Percentiles rank a stretch among this genome's conserved stretches.
Conservation (phyloP, 2,797 vertebrate genomes). For the Halcyon chelicuti region DNA sequence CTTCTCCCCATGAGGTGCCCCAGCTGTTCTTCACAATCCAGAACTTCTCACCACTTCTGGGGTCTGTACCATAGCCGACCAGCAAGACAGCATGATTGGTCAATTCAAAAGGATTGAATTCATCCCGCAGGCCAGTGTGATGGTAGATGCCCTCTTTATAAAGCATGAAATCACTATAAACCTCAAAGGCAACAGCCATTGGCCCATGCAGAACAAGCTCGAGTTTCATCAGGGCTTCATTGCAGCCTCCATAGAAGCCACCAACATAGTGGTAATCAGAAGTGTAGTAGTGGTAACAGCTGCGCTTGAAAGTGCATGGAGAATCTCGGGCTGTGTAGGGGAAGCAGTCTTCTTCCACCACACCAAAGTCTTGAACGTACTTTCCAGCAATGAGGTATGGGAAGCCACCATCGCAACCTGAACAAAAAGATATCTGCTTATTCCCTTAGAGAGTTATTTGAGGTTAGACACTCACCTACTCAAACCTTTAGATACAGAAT, state of each 20-base stretch:
- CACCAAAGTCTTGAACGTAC: slow-evolving; percentile 91
- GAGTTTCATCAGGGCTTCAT: slow-evolving; percentile 90
- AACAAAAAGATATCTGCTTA: not conserved
- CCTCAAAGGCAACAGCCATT: slow-evolving; percentile 89
- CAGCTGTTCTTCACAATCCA: slow-evolving; percentile 99
- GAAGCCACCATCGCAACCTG: slow-evolving; percentile 95
- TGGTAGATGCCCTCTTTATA: slow-evolving; percentile 93
- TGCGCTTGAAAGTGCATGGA: slow-evolving; percentile 79
- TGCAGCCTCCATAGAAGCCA: slow-evolving; percentile 96
- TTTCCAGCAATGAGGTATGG: slow-evolving; percentile 94
- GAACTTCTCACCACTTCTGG: slow-evolving; percentile 84
- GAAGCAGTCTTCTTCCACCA: slow-evolving; percentile 91
- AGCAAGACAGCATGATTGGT: slow-evolving; percentile 95
- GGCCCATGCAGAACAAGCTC: slow-evolving; percentile 92
- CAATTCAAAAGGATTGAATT: slow-evolving; percentile 91
- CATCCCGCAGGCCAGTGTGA: slow-evolving; percentile 87
- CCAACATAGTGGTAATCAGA: slow-evolving; percentile 93
- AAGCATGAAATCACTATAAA: slow-evolving; percentile 89
- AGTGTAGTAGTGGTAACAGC: slow-evolving; percentile 82
- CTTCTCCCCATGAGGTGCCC: slow-evolving; percentile 89
- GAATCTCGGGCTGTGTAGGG: slow-evolving; percentile 85
- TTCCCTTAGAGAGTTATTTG: not conserved
- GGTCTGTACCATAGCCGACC: slow-evolving; percentile 90
- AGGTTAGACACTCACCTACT: not conserved
- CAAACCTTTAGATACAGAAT: not conserved